Evolutionary conservation across 1,140 invertebrate genomes (phyloP).

Genomic region (Bathynomus jamesi): DNA sequence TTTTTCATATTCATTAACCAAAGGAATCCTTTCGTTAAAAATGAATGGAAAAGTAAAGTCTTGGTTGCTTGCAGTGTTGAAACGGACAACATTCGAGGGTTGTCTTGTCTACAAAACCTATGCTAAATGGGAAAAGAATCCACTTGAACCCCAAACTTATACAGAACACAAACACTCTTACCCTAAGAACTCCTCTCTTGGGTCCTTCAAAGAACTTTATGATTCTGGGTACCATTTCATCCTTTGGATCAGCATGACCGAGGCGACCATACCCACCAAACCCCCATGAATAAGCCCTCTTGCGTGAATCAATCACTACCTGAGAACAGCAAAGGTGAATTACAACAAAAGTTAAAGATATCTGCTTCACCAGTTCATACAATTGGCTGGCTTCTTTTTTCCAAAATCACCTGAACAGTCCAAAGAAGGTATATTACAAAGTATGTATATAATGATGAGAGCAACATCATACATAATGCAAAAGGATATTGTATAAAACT

Average conservation of each 20-base stretch:
- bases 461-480: too few relatives aligned
- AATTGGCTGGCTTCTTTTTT: too few relatives aligned
- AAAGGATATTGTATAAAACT: too few relatives aligned
- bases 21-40: too few relatives aligned
- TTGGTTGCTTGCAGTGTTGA: too few relatives aligned
- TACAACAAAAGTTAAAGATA: constrained; percentile 11
- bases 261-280: constrained; percentile 88
- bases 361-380: too few relatives aligned
- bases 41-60: too few relatives aligned
- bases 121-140: too few relatives aligned
- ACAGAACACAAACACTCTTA: neutral
- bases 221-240: constrained; percentile 79
- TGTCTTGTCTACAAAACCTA: too few relatives aligned
- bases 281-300: constrained; percentile 84
- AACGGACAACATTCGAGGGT: too few relatives aligned
- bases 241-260: constrained; percentile 82
- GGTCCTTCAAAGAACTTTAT: constrained; percentile 82
- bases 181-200: constrained; percentile 59
- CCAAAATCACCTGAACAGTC: neutral
- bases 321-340: too few relatives aligned
- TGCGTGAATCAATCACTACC: constrained; percentile 77
- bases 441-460: neutral
- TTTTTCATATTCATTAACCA: too few relatives aligned
- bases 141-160: neutral
- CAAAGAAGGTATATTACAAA: neutral